phyloP scores from a whole-genome alignment of 2,888 invertebrate species.

The Timandra comae region DNA sequence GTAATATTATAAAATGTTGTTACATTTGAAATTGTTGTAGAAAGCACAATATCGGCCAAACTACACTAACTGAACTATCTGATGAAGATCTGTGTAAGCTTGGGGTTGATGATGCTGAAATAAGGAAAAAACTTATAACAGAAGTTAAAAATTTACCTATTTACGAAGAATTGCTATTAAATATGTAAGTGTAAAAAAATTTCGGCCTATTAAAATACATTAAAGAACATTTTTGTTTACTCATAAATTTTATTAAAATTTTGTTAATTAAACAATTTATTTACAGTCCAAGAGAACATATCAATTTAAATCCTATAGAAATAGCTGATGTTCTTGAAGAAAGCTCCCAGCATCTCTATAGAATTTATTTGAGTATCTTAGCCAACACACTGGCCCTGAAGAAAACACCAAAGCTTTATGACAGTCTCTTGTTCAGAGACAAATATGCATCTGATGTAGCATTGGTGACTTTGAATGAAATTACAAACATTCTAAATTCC shows the following conservation, averaged over 20 bases:
- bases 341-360: slow-evolving; percentile 57
- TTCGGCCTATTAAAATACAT: background rate
- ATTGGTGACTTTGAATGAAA: slow-evolving; percentile 50
- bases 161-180: slow-evolving; percentile 35
- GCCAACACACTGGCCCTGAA: slow-evolving; percentile 55
- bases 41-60: slow-evolving; percentile 60
- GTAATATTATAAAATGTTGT: background rate
- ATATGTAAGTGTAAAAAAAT: slow-evolving; percentile 12
- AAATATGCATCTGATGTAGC: slow-evolving; percentile 64
- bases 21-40: slow-evolving; percentile 41
- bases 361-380: slow-evolving; percentile 58
- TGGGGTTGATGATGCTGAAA: slow-evolving; percentile 50
- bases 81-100: slow-evolving; percentile 61
- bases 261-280: too few relatives aligned
- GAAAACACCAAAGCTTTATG: slow-evolving; percentile 47
- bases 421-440: slow-evolving; percentile 54
- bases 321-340: slow-evolving; percentile 57
- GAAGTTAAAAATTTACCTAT: slow-evolving; percentile 59
- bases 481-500: slow-evolving; percentile 51
- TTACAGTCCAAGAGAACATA: slow-evolving; percentile 24
- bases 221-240: background rate
- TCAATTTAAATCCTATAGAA: slow-evolving; percentile 43
- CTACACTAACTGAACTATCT: slow-evolving; percentile 53
- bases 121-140: slow-evolving; percentile 49
- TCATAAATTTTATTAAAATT: background rate